Conservation (phyloP, 2,797 vertebrate species). For the Muraenolepis orangiensis region DNA sequence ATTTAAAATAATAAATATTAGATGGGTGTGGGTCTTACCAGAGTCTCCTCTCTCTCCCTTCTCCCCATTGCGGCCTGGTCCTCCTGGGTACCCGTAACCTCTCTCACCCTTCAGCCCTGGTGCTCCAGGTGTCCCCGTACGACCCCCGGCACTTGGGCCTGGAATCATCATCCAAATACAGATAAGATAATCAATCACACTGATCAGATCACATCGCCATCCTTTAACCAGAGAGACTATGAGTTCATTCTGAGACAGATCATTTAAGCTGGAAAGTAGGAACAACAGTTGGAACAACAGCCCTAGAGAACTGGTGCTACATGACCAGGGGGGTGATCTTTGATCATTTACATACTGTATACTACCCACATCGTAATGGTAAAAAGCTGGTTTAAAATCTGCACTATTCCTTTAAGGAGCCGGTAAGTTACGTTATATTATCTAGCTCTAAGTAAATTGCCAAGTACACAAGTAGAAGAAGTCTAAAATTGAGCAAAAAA, state of each 20-base stretch:
- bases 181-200: not conserved
- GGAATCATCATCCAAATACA: not conserved
- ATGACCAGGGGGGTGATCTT: too few relatives aligned
- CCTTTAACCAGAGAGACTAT: not conserved
- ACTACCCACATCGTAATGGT: too few relatives aligned
- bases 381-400: too few relatives aligned
- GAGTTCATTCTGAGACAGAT: constrained; percentile 1
- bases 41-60: constrained; percentile 81
- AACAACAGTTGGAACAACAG: too few relatives aligned
- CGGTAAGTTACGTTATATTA: not conserved
- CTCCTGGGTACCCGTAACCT: constrained; percentile 72
- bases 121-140: constrained; percentile 74
- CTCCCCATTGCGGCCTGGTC: constrained; percentile 74
- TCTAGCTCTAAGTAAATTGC: not conserved
- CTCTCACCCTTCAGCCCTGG: constrained; percentile 85
- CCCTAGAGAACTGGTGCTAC: too few relatives aligned
- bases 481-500: too few relatives aligned
- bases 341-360: too few relatives aligned
- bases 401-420: too few relatives aligned
- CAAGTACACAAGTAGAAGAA: too few relatives aligned
- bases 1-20: too few relatives aligned
- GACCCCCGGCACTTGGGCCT: constrained; percentile 77
- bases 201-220: not conserved
- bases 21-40: constrained; percentile 72
- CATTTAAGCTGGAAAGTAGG: too few relatives aligned